These are phyloP conservation scores for Haemorhous mexicanus DNA, from an alignment of 2,113 vertebrate species.

Conservation along the genomic window DNA sequence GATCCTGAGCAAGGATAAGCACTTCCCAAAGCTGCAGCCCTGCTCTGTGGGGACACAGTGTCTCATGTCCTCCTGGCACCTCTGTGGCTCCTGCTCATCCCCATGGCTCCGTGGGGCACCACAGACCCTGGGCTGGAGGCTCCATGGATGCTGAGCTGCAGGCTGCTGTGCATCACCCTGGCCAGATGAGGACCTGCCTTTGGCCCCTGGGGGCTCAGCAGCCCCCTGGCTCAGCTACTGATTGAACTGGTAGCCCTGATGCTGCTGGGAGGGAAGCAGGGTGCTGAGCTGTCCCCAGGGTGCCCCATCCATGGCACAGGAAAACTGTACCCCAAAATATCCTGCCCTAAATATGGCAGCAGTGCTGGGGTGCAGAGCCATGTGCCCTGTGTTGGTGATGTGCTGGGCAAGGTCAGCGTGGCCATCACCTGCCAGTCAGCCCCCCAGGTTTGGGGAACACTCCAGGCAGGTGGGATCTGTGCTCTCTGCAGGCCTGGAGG, in stretches of 20 bases:
- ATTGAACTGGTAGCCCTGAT: neutral
- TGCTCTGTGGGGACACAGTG: neutral
- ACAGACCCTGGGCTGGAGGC: neutral
- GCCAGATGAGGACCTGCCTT: neutral
- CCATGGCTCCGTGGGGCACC: neutral
- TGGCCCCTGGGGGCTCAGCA: neutral
- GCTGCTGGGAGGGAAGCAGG: neutral
- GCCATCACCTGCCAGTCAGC: neutral
- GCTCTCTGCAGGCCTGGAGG: neutral
- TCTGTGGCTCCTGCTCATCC: neutral
- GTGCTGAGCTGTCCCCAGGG: neutral
- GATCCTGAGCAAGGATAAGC: neutral
- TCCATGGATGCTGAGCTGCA: accelerated
- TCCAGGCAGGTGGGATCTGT: accelerated
- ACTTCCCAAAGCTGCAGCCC: neutral
- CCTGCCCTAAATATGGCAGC: neutral
- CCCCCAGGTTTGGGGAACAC: neutral
- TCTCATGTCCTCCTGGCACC: neutral
- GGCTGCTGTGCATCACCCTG: neutral
- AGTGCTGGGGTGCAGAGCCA: neutral
- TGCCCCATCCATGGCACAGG: neutral
- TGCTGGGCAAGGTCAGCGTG: neutral
- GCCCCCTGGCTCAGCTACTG: neutral
- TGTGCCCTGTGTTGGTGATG: neutral
- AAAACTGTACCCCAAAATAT: neutral